Conservation (phyloP, 2,888 invertebrate genomes). For the Caenorhabditis plicata region DNA sequence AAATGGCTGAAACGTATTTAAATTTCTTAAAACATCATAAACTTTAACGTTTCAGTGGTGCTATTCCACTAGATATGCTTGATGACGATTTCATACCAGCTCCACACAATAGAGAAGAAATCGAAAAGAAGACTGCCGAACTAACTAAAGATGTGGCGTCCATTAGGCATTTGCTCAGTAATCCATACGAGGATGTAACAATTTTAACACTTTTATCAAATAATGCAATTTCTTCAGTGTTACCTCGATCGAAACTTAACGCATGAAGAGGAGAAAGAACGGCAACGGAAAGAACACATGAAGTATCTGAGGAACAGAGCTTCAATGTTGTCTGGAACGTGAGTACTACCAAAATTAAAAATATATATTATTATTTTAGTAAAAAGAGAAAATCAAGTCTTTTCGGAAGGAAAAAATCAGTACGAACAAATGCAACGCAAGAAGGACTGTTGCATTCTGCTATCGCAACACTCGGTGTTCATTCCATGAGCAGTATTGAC, state of each 20-base stretch:
- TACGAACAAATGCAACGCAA: conserved; percentile 29
- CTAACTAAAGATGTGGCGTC: conserved; percentile 47
- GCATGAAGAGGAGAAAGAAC: conserved; percentile 50
- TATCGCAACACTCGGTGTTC: conserved; percentile 43
- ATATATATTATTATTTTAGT: conserved; percentile 12
- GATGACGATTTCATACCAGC: conserved; percentile 36
- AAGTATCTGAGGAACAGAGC: conserved; percentile 27
- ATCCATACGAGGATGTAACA: conserved; percentile 36
- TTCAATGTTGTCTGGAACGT: conserved; percentile 15
- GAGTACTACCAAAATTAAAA: background rate
- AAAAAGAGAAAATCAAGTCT: conserved; percentile 18
- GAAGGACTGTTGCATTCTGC: conserved; percentile 44
- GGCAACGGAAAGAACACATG: conserved; percentile 26
- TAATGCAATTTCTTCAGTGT: conserved; percentile 31
- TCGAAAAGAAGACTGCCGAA: conserved; percentile 47
- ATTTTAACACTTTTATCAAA: background rate
- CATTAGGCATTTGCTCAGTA: conserved; percentile 49
- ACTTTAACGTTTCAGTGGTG: conserved; percentile 22
- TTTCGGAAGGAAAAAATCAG: conserved; percentile 28
- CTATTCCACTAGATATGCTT: conserved; percentile 35
- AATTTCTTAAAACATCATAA: background rate
- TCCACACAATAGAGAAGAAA: conserved; percentile 23
- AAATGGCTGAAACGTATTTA: conserved; percentile 49
- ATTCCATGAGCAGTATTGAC: conserved; percentile 24
- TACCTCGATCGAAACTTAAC: conserved; percentile 57